These are phyloP conservation scores for Steinernema scapterisci DNA, from an alignment of 2,888 invertebrate species.

Conservation along the genomic window DNA sequence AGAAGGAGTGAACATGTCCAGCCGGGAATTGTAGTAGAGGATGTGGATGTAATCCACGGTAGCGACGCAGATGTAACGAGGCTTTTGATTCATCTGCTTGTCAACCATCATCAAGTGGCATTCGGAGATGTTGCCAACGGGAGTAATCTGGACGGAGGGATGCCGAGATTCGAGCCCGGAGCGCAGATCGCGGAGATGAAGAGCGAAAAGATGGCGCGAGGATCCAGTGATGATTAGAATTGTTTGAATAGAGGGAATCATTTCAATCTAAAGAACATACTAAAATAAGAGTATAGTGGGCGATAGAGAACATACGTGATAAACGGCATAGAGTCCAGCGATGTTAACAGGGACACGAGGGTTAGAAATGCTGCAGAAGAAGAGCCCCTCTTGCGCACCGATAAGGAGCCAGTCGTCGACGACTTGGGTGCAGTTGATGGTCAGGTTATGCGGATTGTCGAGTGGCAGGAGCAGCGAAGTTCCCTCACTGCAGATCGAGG, in stretches of 20 bases:
- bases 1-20: constrained; percentile 54
- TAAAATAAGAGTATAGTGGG: too few species aligned
- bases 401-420: constrained; percentile 60
- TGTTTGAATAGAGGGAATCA: constrained; percentile 44
- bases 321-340: constrained; percentile 50
- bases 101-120: constrained; percentile 47
- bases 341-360: constrained; percentile 54
- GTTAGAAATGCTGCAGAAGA: constrained; percentile 51
- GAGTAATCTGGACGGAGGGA: constrained; percentile 38
- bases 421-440: constrained; percentile 47
- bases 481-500: constrained; percentile 7
- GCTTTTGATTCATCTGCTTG: constrained; percentile 34
- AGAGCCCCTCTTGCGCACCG: constrained; percentile 59
- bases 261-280: constrained; percentile 40
- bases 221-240: constrained; percentile 43
- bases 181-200: constrained; percentile 40
- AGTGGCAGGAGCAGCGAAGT: constrained; percentile 1
- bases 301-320: constrained; percentile 37
- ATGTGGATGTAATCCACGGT: constrained; percentile 51
- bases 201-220: constrained; percentile 37
- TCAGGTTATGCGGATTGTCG: constrained; percentile 28
- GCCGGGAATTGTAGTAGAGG: constrained; percentile 52
- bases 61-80: constrained; percentile 45
- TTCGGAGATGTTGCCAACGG: constrained; percentile 40
- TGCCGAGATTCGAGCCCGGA: constrained; percentile 35